Base-by-base conservation (phyloP, 2,113 vertebrate genomes). In the Pelusios castaneus region DNA sequence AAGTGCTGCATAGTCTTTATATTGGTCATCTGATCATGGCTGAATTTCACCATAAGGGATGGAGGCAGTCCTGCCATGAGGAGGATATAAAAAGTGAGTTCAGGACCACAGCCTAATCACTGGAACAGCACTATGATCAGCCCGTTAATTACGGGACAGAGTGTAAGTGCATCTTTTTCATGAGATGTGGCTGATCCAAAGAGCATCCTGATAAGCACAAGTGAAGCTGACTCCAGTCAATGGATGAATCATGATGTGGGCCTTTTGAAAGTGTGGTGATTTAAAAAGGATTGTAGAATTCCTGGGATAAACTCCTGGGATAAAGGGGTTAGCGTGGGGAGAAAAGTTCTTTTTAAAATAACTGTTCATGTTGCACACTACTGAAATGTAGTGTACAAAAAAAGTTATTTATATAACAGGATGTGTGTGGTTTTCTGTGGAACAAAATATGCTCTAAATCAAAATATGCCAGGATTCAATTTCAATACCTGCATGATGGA, bases 21-120 rank as follows among this genome's bases (percentile, higher is more conserved):
- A 41, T 6, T 49, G 45, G 38, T 2, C 9, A 4, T 54, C 14
- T 75, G 3, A 4, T 79, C 0, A 0, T 10, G 10, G 24, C 27
- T 6, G 78, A 34, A 47, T 79, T 79, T 85, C 7, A 34, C 22
- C 31, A 0, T 60, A 3, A 82, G 31, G 34, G 12, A 75, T 25
- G 22, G 70, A 29, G 6, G 34, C 83, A 63, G 31, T 60, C 81
- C 47, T 78, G 29, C 21, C 5, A 80, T 86, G 43, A 84, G 29
- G 14, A 31, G 9, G 63, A 47, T 1, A 84, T 1, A 84, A 55
- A 52, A 52, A 52, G 8, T 25, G 41, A 60, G 83, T 86, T 8
- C 54, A 43, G 83, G 11, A 11, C 9, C 58, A 82, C 38, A 22
- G 34, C 38, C 24, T 2, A 80, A 22, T 12, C 2, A 19, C 41